Evolutionary conservation across 1,140 invertebrate species (phyloP).

Genomic region (Hyles euphorbiae): DNA sequence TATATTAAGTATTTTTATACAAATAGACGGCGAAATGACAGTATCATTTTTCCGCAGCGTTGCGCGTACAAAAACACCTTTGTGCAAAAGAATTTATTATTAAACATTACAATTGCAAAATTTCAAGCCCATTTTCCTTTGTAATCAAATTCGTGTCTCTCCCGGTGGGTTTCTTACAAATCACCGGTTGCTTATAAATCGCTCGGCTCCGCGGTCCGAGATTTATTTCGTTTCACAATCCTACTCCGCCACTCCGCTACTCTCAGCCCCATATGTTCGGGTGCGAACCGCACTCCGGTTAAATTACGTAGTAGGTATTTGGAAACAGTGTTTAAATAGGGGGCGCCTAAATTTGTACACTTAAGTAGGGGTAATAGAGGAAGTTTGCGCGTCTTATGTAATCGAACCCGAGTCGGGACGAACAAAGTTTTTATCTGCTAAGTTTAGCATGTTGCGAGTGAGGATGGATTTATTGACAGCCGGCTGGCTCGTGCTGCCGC

Average conservation of each 20-base stretch:
- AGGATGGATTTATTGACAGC: conserved; percentile 49
- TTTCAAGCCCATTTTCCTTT: conserved; percentile 26
- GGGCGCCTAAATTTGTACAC: conserved; percentile 53
- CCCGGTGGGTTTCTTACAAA: conserved; percentile 53
- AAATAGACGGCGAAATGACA: too few species aligned
- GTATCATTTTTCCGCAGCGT: too few species aligned
- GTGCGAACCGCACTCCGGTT: conserved; percentile 28
- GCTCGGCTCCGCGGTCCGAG: conserved; percentile 34
- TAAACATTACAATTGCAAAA: conserved; percentile 29
- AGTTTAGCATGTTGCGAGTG: conserved; percentile 43
- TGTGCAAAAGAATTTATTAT: conserved; percentile 10
- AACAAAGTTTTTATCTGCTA: conserved; percentile 60
- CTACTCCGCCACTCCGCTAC: background rate
- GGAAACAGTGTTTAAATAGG: conserved; percentile 52
- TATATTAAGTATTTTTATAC: too few species aligned
- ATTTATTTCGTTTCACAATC: conserved; percentile 46
- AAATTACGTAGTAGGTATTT: conserved; percentile 46
- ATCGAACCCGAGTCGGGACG: conserved; percentile 43
- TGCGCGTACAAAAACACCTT: too few species aligned
- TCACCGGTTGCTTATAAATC: conserved; percentile 61
- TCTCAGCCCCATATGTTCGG: too few species aligned
- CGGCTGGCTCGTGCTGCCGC: conserved; percentile 17
- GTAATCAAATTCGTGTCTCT: conserved; percentile 34
- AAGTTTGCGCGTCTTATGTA: conserved; percentile 52
- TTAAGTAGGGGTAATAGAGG: conserved; percentile 55